Conservation (phyloP, 2,797 vertebrate species). For the Tympanoctomys barrerae region DNA sequence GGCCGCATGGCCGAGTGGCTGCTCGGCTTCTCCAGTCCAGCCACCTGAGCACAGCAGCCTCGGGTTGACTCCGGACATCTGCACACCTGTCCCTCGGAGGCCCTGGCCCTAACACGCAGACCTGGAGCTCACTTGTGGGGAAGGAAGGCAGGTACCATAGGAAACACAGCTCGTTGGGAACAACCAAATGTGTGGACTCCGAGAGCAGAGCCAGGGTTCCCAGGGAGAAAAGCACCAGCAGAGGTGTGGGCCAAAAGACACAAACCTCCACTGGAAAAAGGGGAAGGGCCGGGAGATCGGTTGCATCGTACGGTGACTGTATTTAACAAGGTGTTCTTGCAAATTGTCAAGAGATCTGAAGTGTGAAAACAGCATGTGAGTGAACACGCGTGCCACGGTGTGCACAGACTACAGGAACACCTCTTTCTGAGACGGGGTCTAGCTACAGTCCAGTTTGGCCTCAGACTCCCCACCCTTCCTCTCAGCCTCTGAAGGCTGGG, state of each 20-base stretch:
- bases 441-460: not conserved
- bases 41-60: too few relatives aligned
- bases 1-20: fast-evolving
- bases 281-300: not conserved
- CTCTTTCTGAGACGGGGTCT: not conserved
- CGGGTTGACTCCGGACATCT: not conserved
- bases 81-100: not conserved
- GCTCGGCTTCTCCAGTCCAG: not conserved
- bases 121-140: not conserved
- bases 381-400: too few relatives aligned
- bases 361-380: not conserved
- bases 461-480: not conserved
- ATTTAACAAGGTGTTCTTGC: not conserved
- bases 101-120: not conserved
- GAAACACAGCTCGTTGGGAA: not conserved
- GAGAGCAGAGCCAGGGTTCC: not conserved
- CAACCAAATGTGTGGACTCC: not conserved
- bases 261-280: not conserved
- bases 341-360: not conserved
- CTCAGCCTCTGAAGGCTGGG: not conserved
- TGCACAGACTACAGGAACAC: not conserved
- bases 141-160: not conserved
- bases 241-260: not conserved
- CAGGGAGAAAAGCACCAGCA: too few relatives aligned
- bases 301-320: fast-evolving